phyloP scores from a whole-genome alignment of 1,140 invertebrate genomes.

The Telenomus remus region DNA sequence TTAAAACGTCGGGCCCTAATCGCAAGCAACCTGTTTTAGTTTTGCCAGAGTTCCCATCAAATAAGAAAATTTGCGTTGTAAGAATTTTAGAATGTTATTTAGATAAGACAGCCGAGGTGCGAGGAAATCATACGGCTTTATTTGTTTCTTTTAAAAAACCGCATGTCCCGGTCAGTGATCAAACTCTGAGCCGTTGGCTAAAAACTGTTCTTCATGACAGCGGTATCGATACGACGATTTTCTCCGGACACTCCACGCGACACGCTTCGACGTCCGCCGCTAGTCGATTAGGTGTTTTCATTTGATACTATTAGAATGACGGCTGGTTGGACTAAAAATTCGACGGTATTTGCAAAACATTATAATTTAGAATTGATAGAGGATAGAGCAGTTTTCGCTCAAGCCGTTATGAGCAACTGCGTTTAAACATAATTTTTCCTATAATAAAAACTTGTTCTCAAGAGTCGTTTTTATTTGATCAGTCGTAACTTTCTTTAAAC shows the following conservation, averaged over 20 bases:
- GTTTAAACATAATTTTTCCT: not conserved
- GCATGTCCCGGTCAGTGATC: not conserved
- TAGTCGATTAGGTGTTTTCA: not conserved
- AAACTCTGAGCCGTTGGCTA: not conserved
- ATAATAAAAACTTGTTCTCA: not conserved
- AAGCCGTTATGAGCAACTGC: not conserved
- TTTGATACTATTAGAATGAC: not conserved
- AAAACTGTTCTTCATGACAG: not conserved
- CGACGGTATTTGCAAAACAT: not conserved
- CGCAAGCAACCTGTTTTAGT: not conserved
- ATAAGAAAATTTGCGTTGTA: slow-evolving; percentile 1
- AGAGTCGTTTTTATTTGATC: not conserved
- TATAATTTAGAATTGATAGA: slow-evolving; percentile 1
- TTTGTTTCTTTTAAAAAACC: slow-evolving; percentile 2
- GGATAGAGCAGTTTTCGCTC: not conserved
- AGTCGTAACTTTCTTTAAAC: slow-evolving; percentile 1
- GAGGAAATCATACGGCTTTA: not conserved
- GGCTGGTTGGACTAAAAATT: not conserved
- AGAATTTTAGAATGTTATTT: not conserved
- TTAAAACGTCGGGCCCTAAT: not conserved
- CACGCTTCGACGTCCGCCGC: slow-evolving; percentile 4
- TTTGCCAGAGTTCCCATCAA: not conserved
- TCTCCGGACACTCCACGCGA: not conserved
- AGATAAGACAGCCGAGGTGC: not conserved
- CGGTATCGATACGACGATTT: not conserved